Evolutionary conservation across 2,888 invertebrate genomes (phyloP).

Genomic region (Torymus texanus): DNA sequence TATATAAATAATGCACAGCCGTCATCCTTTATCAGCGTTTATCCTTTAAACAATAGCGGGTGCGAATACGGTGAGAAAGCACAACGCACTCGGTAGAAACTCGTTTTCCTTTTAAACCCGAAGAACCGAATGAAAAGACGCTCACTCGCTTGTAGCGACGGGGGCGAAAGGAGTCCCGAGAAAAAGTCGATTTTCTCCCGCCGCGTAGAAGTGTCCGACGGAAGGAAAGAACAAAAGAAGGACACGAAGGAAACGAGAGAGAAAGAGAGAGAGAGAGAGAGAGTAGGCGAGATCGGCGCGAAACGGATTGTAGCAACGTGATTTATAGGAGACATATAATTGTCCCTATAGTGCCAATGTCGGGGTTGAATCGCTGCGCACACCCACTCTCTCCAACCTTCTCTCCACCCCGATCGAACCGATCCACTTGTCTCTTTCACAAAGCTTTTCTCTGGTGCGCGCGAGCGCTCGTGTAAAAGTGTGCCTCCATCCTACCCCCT

Average conservation of each 20-base stretch:
- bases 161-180: neutral
- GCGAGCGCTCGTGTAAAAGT: neutral
- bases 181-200: conserved; percentile 42
- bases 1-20: conserved; percentile 27
- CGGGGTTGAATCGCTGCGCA: conserved; percentile 58
- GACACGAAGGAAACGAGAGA: conserved; percentile 4
- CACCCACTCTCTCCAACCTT: too few relatives aligned
- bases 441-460: conserved; percentile 40
- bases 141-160: neutral
- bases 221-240: conserved; percentile 52
- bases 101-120: conserved; percentile 42
- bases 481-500: neutral
- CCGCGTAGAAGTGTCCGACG: conserved; percentile 34
- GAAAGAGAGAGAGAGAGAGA: conserved; percentile 17
- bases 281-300: conserved; percentile 13
- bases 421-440: conserved; percentile 44
- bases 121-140: conserved; percentile 19
- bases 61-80: neutral
- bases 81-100: neutral
- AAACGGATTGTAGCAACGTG: conserved; percentile 58
- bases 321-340: conserved; percentile 70
- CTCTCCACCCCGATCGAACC: conserved; percentile 43
- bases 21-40: conserved; percentile 7
- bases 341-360: conserved; percentile 67
- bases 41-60: neutral